These are phyloP conservation scores for Ariopsis seemanni DNA, from an alignment of 2,113 vertebrate genomes.

Conservation along the genomic window DNA sequence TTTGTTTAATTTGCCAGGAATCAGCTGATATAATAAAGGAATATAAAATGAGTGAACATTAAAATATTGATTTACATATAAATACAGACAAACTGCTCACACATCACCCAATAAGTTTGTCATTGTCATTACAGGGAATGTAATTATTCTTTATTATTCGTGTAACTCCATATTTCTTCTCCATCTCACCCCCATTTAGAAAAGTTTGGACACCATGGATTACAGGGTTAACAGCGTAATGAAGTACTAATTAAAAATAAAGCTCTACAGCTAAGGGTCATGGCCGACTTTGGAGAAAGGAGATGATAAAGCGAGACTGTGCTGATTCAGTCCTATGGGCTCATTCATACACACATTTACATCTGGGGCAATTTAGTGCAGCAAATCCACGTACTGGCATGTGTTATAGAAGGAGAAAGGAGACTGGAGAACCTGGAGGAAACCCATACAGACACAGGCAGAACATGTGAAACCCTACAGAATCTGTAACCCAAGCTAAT, in stretches of 20 bases:
- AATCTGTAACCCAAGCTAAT: not conserved
- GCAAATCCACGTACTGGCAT: not conserved
- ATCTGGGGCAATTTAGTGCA: not conserved
- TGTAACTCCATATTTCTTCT: too few species aligned
- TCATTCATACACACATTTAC: not conserved
- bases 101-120: not conserved
- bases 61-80: not conserved
- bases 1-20: not conserved
- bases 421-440: not conserved
- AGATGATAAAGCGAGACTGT: not conserved
- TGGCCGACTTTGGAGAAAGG: not conserved
- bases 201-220: not conserved
- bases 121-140: not conserved
- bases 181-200: not conserved
- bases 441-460: not conserved
- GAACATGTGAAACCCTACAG: not conserved
- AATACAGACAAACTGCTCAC: not conserved
- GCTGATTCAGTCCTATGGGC: not conserved
- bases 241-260: not conserved
- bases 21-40: not conserved
- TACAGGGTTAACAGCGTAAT: not conserved
- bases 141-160: too few species aligned
- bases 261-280: not conserved
- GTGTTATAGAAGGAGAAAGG: not conserved
- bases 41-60: not conserved